Percentiles rank a stretch among this genome's conserved stretches.
Evolutionary conservation across 2,797 vertebrate genomes (phyloP).

Genomic region (Leptoclinus maculatus): DNA sequence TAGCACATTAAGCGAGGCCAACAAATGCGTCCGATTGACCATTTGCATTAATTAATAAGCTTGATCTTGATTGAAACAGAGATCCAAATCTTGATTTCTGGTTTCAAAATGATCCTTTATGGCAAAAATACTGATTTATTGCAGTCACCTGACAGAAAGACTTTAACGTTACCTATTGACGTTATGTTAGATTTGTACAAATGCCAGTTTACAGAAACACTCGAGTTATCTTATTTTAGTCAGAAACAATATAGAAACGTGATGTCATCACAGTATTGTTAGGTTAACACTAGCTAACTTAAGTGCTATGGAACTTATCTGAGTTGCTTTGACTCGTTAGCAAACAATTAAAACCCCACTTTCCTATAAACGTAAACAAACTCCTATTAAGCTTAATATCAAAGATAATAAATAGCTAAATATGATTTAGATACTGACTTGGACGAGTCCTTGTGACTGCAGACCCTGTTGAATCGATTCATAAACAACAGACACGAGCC

Average conservation of each 20-base stretch:
- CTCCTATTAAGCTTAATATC: background rate
- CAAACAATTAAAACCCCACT: accelerated
- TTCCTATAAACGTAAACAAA: background rate
- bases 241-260: background rate
- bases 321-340: background rate
- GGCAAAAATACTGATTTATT: background rate
- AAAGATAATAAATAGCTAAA: background rate
- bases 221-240: background rate
- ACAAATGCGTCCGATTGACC: background rate
- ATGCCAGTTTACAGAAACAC: background rate
- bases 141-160: background rate
- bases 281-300: background rate
- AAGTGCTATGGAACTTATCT: background rate
- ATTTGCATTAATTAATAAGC: background rate
- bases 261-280: background rate
- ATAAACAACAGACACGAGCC: constrained; percentile 51
- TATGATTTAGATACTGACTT: background rate
- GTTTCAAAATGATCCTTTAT: background rate
- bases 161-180: background rate
- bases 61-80: background rate
- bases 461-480: background rate
- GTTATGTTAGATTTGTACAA: background rate
- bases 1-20: background rate
- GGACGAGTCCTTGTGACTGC: accelerated
- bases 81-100: background rate